These are phyloP conservation scores for Elmis aenea DNA, from an alignment of 2,888 invertebrate species.

Conservation along the genomic window DNA sequence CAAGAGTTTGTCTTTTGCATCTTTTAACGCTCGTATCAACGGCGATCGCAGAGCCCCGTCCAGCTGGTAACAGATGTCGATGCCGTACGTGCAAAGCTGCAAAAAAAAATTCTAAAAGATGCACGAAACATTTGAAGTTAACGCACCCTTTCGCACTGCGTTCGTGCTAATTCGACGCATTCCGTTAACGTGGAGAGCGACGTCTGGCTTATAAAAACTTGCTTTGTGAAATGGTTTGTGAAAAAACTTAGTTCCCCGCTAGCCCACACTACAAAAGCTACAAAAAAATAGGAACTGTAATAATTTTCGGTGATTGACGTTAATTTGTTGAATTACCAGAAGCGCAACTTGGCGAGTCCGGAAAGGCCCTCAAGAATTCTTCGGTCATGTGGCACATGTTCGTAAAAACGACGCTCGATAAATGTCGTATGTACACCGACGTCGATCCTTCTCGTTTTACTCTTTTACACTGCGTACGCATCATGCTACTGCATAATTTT, in stretches of 20 bases:
- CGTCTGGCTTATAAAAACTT: constrained; percentile 87
- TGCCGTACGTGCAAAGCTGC: constrained; percentile 60
- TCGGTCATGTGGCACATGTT: constrained; percentile 58
- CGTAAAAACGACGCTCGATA: constrained; percentile 79
- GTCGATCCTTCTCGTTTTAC: constrained; percentile 78
- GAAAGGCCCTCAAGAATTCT: constrained; percentile 78
- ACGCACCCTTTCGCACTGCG: constrained; percentile 62
- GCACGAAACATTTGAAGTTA: constrained; percentile 1
- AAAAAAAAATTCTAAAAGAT: constrained; percentile 26
- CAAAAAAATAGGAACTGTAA: constrained; percentile 17
- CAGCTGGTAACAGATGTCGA: constrained; percentile 88
- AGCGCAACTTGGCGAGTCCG: constrained; percentile 66
- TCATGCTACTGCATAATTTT: constrained; percentile 73
- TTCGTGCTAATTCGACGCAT: constrained; percentile 76
- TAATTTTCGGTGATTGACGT: constrained; percentile 1
- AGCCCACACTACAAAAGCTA: constrained; percentile 87
- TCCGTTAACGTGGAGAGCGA: constrained; percentile 78
- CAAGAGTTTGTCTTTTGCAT: constrained; percentile 74
- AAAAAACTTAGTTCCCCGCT: constrained; percentile 76
- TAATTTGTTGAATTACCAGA: constrained; percentile 52
- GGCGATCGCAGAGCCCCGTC: constrained; percentile 79
- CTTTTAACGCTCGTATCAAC: constrained; percentile 68
- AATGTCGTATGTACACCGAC: constrained; percentile 71
- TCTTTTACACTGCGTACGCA: constrained; percentile 75
- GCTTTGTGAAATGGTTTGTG: constrained; percentile 76